These are phyloP conservation scores for Emydocephalus ijimae DNA, from an alignment of 2,113 vertebrate species.

Conservation along the genomic window DNA sequence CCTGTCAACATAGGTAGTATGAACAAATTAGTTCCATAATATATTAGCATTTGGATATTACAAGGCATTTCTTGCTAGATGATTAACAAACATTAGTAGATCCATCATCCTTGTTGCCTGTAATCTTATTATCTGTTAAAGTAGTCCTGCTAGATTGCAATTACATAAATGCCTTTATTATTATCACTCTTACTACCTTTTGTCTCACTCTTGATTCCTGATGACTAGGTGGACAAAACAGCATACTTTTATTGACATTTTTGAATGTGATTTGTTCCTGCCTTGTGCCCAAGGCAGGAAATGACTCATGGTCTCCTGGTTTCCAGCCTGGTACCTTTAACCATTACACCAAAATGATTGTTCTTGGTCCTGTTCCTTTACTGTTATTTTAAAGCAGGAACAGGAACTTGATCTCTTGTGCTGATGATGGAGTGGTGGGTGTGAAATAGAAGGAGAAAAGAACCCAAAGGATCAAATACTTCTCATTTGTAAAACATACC, in stretches of 20 bases:
- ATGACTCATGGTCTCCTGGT: not conserved
- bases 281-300: not conserved
- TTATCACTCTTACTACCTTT: not conserved
- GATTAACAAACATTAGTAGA: not conserved
- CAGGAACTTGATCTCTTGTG: not conserved
- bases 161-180: not conserved
- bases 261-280: not conserved
- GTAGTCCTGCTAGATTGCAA: not conserved
- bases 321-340: not conserved
- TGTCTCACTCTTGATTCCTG: not conserved
- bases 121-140: not conserved
- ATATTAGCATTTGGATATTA: not conserved
- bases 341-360: not conserved
- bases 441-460: not conserved
- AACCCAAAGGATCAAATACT: not conserved
- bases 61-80: not conserved
- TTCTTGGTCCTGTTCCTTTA: not conserved
- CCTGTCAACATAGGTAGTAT: conserved; percentile 65
- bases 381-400: not conserved
- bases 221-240: not conserved
- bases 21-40: not conserved
- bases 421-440: not conserved
- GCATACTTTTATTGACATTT: not conserved
- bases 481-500: not conserved
- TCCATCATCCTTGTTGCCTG: not conserved